A percentile compares a stretch with the other conserved stretches of the same genome.
Evolutionary conservation across 2,113 vertebrate genomes (phyloP).

Genomic region (Neomonachus schauinslandi): DNA sequence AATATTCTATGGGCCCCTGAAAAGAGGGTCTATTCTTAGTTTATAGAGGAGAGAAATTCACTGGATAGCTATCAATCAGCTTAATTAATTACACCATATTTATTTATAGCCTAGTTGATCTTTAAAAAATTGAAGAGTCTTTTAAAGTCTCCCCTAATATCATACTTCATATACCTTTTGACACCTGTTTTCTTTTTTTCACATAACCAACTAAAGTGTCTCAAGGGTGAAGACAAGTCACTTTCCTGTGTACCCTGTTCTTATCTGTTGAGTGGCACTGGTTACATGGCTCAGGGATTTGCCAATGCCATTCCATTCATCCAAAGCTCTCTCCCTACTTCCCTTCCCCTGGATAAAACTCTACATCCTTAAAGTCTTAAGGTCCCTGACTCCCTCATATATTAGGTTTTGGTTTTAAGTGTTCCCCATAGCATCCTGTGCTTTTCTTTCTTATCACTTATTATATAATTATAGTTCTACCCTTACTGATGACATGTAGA

Average conservation of each 20-base stretch:
- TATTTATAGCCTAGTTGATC: slow-evolving; percentile 57
- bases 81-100: neutral
- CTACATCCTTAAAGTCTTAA: slow-evolving; percentile 8
- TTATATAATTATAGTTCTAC: neutral
- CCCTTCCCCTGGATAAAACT: neutral
- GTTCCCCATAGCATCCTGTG: neutral
- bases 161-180: slow-evolving; percentile 8
- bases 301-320: neutral
- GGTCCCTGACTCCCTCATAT: neutral
- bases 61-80: neutral
- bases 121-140: slow-evolving; percentile 52
- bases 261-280: neutral
- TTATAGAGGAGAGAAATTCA: slow-evolving; percentile 36
- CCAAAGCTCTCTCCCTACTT: neutral
- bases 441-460: neutral
- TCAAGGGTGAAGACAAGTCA: neutral
- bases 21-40: slow-evolving; percentile 1
- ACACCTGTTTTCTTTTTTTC: neutral
- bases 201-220: neutral
- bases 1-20: slow-evolving; percentile 1
- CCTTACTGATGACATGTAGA: neutral
- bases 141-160: neutral
- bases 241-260: neutral
- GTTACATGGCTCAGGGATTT: neutral
- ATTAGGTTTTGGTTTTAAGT: neutral